phyloP scores from a whole-genome alignment of 2,888 invertebrate genomes.

The Erebia palarica region DNA sequence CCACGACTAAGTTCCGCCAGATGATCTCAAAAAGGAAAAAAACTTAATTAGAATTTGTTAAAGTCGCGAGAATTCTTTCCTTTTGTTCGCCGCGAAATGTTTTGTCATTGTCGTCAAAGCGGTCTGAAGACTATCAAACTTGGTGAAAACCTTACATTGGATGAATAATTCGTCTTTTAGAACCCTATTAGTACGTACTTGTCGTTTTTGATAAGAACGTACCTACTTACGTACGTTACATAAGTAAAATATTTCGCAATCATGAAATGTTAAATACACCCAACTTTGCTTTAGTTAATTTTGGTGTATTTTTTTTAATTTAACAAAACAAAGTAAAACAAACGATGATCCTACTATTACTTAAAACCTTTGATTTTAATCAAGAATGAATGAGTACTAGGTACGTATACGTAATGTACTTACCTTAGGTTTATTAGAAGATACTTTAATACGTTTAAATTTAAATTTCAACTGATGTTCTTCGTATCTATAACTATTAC shows the following conservation, averaged over 20 bases:
- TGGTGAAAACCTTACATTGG: constrained; percentile 30
- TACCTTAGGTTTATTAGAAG: too few relatives aligned
- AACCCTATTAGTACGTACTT: background rate
- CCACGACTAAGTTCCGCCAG: constrained; percentile 63
- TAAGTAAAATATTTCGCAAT: background rate
- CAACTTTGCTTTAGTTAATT: too few relatives aligned
- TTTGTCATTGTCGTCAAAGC: constrained; percentile 37
- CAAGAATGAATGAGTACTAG: too few relatives aligned
- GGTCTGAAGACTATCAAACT: constrained; percentile 33
- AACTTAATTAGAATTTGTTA: constrained; percentile 53
- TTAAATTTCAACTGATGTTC: too few relatives aligned
- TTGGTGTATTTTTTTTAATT: too few relatives aligned
- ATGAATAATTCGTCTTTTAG: constrained; percentile 15
- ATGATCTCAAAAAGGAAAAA: constrained; percentile 68
- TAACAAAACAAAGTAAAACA: too few relatives aligned
- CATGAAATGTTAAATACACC: too few relatives aligned
- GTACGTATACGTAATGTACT: too few relatives aligned
- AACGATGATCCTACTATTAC: too few relatives aligned
- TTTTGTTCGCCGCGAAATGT: constrained; percentile 36
- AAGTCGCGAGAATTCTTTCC: constrained; percentile 37
- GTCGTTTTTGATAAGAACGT: constrained; percentile 13
- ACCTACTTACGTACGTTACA: background rate
- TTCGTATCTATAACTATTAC: too few relatives aligned
- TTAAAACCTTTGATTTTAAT: too few relatives aligned
- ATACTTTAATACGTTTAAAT: too few relatives aligned